A percentile compares a stretch with the other conserved stretches of the same genome.
phyloP scores from a whole-genome alignment of 2,113 vertebrate genomes.

The Tragelaphus scriptus region DNA sequence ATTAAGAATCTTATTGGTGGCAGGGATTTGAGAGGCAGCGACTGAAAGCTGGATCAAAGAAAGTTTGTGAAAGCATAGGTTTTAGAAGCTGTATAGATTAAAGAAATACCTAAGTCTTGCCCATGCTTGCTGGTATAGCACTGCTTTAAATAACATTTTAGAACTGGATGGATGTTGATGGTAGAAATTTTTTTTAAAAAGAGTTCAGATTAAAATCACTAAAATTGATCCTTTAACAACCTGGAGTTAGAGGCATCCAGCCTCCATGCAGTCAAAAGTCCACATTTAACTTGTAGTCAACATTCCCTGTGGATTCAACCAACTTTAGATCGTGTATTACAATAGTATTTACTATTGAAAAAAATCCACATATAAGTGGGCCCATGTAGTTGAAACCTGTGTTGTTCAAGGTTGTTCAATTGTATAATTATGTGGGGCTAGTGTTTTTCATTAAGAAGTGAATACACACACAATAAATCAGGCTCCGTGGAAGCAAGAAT shows the following conservation, averaged over 20 bases:
- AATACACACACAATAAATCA: not conserved
- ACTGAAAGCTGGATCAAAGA: not conserved
- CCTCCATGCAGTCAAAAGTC: not conserved
- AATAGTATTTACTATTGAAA: not conserved
- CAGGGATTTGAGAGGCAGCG: not conserved
- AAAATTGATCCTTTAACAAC: not conserved
- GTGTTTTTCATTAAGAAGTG: not conserved
- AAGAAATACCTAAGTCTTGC: not conserved
- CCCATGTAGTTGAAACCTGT: not conserved
- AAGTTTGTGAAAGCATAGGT: not conserved
- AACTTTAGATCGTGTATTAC: not conserved
- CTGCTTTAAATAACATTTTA: not conserved
- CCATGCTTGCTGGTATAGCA: not conserved
- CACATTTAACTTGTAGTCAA: not conserved
- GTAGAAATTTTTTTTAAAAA: not conserved
- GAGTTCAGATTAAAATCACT: not conserved
- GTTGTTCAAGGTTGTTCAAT: not conserved
- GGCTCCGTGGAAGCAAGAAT: not conserved
- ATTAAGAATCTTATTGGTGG: not conserved
- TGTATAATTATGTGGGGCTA: not conserved
- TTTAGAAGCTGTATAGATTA: not conserved
- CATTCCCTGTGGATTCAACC: not conserved
- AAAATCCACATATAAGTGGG: not conserved
- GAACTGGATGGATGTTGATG: not conserved
- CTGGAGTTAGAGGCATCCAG: not conserved